Evolutionary conservation across 2,113 vertebrate genomes (phyloP).

Genomic region (Calypte anna): DNA sequence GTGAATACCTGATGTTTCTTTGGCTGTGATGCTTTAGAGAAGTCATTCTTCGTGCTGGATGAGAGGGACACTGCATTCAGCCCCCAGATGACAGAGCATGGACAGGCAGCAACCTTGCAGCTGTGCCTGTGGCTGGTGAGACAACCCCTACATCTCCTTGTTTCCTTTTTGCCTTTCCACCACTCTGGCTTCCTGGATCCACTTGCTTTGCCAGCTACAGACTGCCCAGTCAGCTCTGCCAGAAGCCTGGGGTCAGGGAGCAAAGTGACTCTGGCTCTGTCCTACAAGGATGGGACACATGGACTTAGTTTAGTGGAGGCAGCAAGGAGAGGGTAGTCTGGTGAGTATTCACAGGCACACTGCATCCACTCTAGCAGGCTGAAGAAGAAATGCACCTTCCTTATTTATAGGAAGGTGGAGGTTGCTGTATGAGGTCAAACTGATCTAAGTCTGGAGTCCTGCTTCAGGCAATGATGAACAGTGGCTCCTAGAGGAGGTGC

Average conservation of each 20-base stretch:
- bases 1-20: not conserved
- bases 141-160: not conserved
- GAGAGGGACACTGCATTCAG: not conserved
- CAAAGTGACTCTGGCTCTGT: not conserved
- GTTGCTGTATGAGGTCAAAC: not conserved
- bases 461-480: not conserved
- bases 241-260: not conserved
- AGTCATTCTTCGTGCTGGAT: not conserved
- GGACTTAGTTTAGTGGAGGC: not conserved
- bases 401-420: not conserved
- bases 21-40: not conserved
- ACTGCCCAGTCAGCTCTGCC: accelerated
- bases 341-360: not conserved
- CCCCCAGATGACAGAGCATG: accelerated
- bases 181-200: not conserved
- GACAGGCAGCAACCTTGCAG: not conserved
- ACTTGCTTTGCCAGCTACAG: not conserved
- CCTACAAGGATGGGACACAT: not conserved
- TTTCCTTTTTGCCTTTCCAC: not conserved
- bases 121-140: not conserved
- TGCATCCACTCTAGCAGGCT: not conserved
- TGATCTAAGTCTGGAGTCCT: not conserved
- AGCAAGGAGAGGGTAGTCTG: not conserved
- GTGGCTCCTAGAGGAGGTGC: not conserved
- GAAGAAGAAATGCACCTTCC: not conserved